These are phyloP conservation scores for Coregonus clupeaformis DNA, from an alignment of 2,113 vertebrate genomes.

Conservation along the genomic window DNA sequence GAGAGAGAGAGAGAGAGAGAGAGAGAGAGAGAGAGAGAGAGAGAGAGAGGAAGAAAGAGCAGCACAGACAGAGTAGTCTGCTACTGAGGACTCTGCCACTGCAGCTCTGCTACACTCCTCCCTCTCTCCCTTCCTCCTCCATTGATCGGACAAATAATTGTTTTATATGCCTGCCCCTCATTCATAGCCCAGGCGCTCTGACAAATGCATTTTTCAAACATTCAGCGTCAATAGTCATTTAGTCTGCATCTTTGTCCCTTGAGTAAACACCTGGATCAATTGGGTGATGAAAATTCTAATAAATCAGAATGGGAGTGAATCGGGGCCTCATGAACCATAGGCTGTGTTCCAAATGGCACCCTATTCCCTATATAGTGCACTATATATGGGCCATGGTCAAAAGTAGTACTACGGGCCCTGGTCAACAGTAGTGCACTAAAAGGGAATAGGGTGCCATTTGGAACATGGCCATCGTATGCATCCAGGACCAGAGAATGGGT, in stretches of 20 bases:
- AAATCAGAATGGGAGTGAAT: constrained; percentile 52
- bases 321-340: constrained; percentile 38
- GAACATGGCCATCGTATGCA: not conserved
- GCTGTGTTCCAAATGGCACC: not conserved
- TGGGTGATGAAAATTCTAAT: constrained; percentile 67
- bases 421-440: too few species aligned
- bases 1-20: constrained; percentile 38
- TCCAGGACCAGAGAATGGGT: constrained; percentile 6
- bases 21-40: not conserved
- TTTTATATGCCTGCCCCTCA: constrained; percentile 69
- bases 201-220: constrained; percentile 74
- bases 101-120: not conserved
- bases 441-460: too few species aligned
- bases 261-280: constrained; percentile 69
- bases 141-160: constrained; percentile 60
- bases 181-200: constrained; percentile 68
- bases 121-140: constrained; percentile 44
- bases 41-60: constrained; percentile 34
- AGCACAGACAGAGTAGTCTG: not conserved
- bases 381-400: not conserved
- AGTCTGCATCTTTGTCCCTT: constrained; percentile 65
- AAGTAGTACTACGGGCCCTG: not conserved
- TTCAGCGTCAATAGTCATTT: constrained; percentile 73
- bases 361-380: too few species aligned
- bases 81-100: too few species aligned